These are phyloP conservation scores for Geococcyx californianus DNA, from an alignment of 2,113 vertebrate genomes.

Conservation along the genomic window DNA sequence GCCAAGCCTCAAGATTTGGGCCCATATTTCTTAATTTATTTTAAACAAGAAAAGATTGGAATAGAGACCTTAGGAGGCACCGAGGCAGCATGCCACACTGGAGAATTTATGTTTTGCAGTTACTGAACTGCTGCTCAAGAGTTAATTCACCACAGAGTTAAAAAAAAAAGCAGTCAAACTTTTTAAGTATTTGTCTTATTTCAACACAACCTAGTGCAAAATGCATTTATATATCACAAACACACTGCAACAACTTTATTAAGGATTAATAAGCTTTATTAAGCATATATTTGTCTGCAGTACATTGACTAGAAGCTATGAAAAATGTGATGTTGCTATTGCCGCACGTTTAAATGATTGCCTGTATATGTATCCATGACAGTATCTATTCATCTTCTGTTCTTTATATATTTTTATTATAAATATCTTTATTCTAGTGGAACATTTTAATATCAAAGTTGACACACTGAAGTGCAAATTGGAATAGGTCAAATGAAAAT, in stretches of 20 bases:
- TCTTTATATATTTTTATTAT: constrained; percentile 63
- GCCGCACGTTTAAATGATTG: constrained; percentile 47
- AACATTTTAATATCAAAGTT: constrained; percentile 62
- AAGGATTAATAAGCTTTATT: constrained; percentile 60
- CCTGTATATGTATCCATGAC: constrained; percentile 55
- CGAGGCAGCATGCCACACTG: not conserved
- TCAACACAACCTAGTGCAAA: constrained; percentile 37
- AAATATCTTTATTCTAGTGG: constrained; percentile 49
- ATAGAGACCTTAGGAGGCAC: constrained; percentile 54
- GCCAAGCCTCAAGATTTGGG: constrained; percentile 47
- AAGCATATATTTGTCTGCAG: constrained; percentile 42
- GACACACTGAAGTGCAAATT: constrained; percentile 52
- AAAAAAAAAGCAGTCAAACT: constrained; percentile 45
- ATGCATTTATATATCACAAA: not conserved
- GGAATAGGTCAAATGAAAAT: constrained; percentile 52
- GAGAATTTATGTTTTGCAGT: constrained; percentile 44
- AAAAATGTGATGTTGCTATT: constrained; percentile 64
- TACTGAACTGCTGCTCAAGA: not conserved
- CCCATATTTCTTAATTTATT: constrained; percentile 44
- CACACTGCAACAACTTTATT: constrained; percentile 14
- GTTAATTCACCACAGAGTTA: constrained; percentile 12
- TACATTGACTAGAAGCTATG: constrained; percentile 57
- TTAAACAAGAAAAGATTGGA: constrained; percentile 61
- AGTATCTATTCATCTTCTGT: constrained; percentile 56
- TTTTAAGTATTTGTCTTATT: constrained; percentile 29